Evolutionary conservation across 2,797 vertebrate genomes (phyloP).

Genomic region (Danio aesculapii): DNA sequence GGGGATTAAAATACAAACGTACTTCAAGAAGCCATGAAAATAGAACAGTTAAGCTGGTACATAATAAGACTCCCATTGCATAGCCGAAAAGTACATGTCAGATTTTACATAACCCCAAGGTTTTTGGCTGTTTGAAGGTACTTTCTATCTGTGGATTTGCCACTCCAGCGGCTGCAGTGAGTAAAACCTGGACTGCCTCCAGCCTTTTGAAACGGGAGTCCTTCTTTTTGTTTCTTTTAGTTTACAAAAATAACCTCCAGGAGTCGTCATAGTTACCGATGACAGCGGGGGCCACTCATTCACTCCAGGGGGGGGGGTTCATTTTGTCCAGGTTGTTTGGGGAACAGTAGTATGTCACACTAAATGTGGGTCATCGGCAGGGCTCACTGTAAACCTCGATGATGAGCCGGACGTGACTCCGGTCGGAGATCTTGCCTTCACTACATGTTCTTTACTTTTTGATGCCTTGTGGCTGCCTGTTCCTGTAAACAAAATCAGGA

Average conservation of each 20-base stretch:
- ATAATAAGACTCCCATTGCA: constrained; percentile 84
- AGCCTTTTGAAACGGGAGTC: constrained; percentile 77
- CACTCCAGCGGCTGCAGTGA: constrained; percentile 77
- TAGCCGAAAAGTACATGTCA: constrained; percentile 81
- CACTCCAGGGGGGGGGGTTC: constrained; percentile 56
- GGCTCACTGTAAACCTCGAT: constrained; percentile 93
- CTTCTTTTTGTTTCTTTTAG: constrained; percentile 73
- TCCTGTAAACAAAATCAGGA: constrained; percentile 71
- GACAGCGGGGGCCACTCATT: constrained; percentile 52
- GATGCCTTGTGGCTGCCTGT: constrained; percentile 83
- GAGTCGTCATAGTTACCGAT: constrained; percentile 45
- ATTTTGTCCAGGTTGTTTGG: constrained; percentile 40
- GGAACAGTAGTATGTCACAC: constrained; percentile 68
- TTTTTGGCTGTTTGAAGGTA: constrained; percentile 70
- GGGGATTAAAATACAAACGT: constrained; percentile 74
- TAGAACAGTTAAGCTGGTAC: constrained; percentile 80
- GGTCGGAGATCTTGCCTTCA: constrained; percentile 76
- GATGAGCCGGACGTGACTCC: constrained; percentile 80
- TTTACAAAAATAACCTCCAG: constrained; percentile 84
- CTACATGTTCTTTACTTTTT: constrained; percentile 87
- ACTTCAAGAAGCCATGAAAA: constrained; percentile 76
- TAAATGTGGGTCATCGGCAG: constrained; percentile 87
- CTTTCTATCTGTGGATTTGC: constrained; percentile 58
- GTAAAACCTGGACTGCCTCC: constrained; percentile 81
- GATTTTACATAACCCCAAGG: constrained; percentile 79